Percentiles rank a stretch among this genome's conserved stretches.
These are phyloP conservation scores for Drosophila melanosoma DNA, from an alignment of 2,888 invertebrate species.

Conservation along the genomic window DNA sequence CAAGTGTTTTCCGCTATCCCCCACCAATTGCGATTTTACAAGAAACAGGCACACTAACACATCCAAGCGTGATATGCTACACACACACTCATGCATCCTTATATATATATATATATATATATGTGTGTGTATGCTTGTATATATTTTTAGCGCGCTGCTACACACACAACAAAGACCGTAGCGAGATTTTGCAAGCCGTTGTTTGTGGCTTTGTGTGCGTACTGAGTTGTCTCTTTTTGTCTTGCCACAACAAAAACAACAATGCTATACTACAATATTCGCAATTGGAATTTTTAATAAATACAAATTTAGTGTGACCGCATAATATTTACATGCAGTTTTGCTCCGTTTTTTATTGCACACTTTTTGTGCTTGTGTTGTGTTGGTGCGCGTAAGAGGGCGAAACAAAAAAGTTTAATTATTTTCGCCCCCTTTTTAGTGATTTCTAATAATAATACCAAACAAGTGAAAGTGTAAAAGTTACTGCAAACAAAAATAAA, in stretches of 20 bases:
- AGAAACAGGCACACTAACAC: slow-evolving; percentile 28
- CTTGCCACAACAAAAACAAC: slow-evolving; percentile 66
- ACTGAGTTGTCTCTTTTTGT: slow-evolving; percentile 39
- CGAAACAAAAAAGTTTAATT: slow-evolving; percentile 64
- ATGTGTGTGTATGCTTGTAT: slow-evolving; percentile 13
- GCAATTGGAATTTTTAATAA: slow-evolving; percentile 45
- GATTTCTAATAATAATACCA: slow-evolving; percentile 59
- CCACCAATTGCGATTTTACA: slow-evolving; percentile 52
- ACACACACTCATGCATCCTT: slow-evolving; percentile 2
- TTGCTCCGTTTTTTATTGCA: slow-evolving; percentile 25
- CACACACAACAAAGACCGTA: slow-evolving; percentile 52
- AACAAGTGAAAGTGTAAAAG: slow-evolving; percentile 64
- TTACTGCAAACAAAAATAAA: slow-evolving; percentile 31
- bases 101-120: background rate
- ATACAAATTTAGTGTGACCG: slow-evolving; percentile 48
- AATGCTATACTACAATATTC: slow-evolving; percentile 23
- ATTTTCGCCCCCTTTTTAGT: slow-evolving; percentile 50
- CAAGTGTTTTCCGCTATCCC: slow-evolving; percentile 52
- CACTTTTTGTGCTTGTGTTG: slow-evolving; percentile 16
- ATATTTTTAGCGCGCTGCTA: slow-evolving; percentile 48
- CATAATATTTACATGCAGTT: slow-evolving; percentile 58
- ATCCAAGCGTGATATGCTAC: background rate
- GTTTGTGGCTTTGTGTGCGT: slow-evolving; percentile 41
- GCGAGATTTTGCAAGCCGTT: slow-evolving; percentile 68
- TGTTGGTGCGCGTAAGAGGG: slow-evolving; percentile 48